Evolutionary conservation across 2,797 vertebrate genomes (phyloP), one percentile per base, ranked within the genome.

Genomic region (Lepilemur septentrionalis): DNA sequence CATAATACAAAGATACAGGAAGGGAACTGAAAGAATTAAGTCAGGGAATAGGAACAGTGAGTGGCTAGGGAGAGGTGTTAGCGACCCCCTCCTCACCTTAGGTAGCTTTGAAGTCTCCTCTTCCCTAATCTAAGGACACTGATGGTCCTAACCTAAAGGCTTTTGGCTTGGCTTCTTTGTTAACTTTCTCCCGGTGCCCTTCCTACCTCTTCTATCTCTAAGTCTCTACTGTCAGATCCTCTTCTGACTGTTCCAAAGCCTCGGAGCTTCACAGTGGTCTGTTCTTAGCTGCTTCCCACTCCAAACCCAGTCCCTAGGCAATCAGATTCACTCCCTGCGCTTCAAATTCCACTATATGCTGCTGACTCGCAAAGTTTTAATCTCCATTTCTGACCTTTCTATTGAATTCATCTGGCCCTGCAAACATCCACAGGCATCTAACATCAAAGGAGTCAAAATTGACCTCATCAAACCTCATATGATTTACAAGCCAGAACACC

Each of bases 331-430:
- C 15, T 73, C 43, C 4, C 3, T 83, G 57, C 25, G 76, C 50
- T 55, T 93, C 70, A 48, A 25, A 82, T 41, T 82, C 50, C 32
- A 84, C 35, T 32, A 52, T 70, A 46, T 84, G 14, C 17, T 67
- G 90, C 61, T 50, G 57, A 35, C 4, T 59, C 76, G 87, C 79
- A 65, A 57, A 61, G 50, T 57, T 50, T 70, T 92, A 59, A 70
- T 90, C 50, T 89, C 67, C 30, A 88, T 59, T 84, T 87, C n/a
- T 81, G 46, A 57, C 32, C 43, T 92, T 80, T 85, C 43, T 83
- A 75, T 12, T 67, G 25, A 96, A 90, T 81, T 87, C 57, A 96
- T 52, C 50, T 79, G 25, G 55, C 89, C n/a, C 46, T 72, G 82
- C 17, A 95, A 83, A 65, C 75, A 79, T 76, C 28, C 35, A 69